Evolutionary conservation across 1,140 invertebrate species (phyloP).

Genomic region (Zaprionus taronus): DNA sequence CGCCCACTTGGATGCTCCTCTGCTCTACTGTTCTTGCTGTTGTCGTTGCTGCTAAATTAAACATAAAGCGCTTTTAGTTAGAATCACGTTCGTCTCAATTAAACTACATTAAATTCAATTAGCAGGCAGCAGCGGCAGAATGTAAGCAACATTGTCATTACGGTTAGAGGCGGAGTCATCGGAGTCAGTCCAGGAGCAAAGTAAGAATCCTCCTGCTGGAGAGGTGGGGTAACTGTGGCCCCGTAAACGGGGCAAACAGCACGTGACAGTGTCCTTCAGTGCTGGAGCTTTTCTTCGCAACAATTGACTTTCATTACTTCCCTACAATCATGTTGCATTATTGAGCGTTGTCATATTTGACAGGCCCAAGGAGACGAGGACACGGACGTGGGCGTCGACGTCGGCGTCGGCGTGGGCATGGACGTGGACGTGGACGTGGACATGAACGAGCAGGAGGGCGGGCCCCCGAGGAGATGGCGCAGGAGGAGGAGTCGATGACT

Average conservation of each 20-base stretch:
- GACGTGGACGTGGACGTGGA: neutral
- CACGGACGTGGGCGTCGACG: slow-evolving; percentile 1
- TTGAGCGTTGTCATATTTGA: slow-evolving; percentile 78
- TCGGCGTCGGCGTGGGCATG: neutral
- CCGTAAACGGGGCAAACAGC: slow-evolving; percentile 22
- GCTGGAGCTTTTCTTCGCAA: slow-evolving; percentile 46
- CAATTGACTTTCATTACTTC: slow-evolving; percentile 82
- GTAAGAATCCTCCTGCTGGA: slow-evolving; percentile 42
- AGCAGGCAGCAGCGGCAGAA: slow-evolving; percentile 63
- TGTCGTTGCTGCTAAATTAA: slow-evolving; percentile 75
- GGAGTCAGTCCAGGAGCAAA: slow-evolving; percentile 25
- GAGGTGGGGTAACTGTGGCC: slow-evolving; percentile 25
- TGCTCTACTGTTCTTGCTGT: slow-evolving; percentile 4
- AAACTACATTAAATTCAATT: slow-evolving; percentile 84
- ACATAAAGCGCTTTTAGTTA: slow-evolving; percentile 82
- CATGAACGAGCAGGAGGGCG: too few species aligned
- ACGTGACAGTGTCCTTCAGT: slow-evolving; percentile 25
- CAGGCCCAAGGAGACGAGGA: slow-evolving; percentile 55
- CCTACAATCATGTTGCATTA: slow-evolving; percentile 79
- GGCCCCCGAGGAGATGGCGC: too few species aligned
- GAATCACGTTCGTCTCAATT: slow-evolving; percentile 84
- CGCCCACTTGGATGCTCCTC: neutral
- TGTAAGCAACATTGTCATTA: slow-evolving; percentile 77
- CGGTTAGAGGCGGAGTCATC: slow-evolving; percentile 46
- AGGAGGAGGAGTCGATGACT: slow-evolving; percentile 4